A percentile compares a stretch with the other conserved stretches of the same genome.
Conservation (phyloP, 2,113 vertebrate genomes). For the pig (Sus scrofa) region T2T-Sscrofa CM000824.6:209203001-209203500, state of each 20-base stretch:
- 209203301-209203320: not conserved
- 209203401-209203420: not conserved
- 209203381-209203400: not conserved
- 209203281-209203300: not conserved
- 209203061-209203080: not conserved
- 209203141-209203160: not conserved
- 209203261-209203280: not conserved
- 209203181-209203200: not conserved
- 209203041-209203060: not conserved
- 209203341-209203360: not conserved
- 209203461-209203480: too few relatives aligned
- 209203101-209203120: not conserved
- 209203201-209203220: not conserved
- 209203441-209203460: too few relatives aligned
- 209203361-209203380: not conserved
- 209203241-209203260: not conserved
- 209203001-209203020: not conserved
- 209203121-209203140: not conserved
- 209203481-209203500: too few relatives aligned
- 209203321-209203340: not conserved
- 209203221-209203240: not conserved
- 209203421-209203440: not conserved
- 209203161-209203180: not conserved
- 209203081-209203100: not conserved
- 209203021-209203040: not conserved